These are phyloP conservation scores for Xestia sexstrigata DNA, from an alignment of 2,888 invertebrate species.

Conservation along the genomic window DNA sequence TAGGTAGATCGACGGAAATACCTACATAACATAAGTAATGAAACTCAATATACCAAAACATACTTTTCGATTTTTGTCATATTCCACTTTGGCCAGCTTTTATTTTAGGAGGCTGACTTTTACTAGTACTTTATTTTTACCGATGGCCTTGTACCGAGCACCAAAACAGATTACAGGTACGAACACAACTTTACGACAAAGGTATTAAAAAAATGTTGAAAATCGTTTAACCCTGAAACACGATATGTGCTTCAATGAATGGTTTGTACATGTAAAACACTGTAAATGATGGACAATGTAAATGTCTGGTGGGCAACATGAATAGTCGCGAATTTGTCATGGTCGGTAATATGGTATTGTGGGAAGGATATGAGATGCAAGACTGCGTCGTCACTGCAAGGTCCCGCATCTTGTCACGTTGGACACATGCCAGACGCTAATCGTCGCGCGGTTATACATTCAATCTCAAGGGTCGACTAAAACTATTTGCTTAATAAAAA, in stretches of 20 bases:
- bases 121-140: constrained; percentile 47
- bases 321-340: constrained; percentile 41
- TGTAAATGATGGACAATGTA: too few species aligned
- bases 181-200: constrained; percentile 55
- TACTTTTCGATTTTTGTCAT: constrained; percentile 31
- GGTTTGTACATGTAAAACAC: constrained; percentile 11
- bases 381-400: constrained; percentile 75
- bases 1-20: not conserved
- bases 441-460: constrained; percentile 83
- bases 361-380: constrained; percentile 64
- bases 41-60: constrained; percentile 27
- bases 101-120: constrained; percentile 41
- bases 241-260: constrained; percentile 54
- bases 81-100: constrained; percentile 42
- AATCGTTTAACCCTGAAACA: constrained; percentile 36
- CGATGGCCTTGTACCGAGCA: constrained; percentile 44
- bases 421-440: constrained; percentile 85
- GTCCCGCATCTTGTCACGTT: constrained; percentile 69
- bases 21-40: not conserved
- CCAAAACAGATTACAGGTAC: constrained; percentile 49
- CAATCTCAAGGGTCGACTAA: constrained; percentile 71
- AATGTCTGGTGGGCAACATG: constrained; percentile 35
- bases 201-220: constrained; percentile 49
- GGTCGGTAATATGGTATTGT: constrained; percentile 46
- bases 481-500: constrained; percentile 42